phyloP scores from a whole-genome alignment of 2,113 vertebrate genomes.

The Tauraco erythrolophus region DNA sequence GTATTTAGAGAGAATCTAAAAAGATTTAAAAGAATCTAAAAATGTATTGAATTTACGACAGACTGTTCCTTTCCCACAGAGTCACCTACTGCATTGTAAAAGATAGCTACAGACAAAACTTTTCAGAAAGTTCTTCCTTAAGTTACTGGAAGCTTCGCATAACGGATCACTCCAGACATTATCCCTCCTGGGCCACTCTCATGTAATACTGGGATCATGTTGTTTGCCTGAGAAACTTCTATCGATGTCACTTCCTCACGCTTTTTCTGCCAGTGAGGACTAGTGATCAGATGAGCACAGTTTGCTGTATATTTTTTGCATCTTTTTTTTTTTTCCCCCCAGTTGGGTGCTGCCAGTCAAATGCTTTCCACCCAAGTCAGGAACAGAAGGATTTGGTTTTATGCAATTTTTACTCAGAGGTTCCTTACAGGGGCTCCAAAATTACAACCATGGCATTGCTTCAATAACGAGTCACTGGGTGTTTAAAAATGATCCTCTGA shows the following conservation, averaged over 20 bases:
- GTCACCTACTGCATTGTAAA: neutral
- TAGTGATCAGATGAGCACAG: neutral
- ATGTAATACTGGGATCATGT: neutral
- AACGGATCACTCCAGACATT: neutral
- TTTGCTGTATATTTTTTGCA: neutral
- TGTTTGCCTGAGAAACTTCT: neutral
- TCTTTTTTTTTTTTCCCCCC: neutral
- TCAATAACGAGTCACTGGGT: neutral
- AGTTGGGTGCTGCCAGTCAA: neutral
- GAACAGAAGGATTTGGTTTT: conserved; percentile 14
- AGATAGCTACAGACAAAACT: neutral
- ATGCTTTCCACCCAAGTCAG: neutral
- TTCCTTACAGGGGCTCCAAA: neutral
- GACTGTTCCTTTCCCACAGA: rapidly evolving
- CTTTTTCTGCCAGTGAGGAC: neutral
- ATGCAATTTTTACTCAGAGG: neutral
- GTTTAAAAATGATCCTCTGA: neutral
- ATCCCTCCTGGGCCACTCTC: neutral
- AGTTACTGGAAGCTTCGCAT: neutral
- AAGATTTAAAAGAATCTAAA: no score
- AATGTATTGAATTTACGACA: neutral
- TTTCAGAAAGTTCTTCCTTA: neutral
- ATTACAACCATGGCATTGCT: neutral
- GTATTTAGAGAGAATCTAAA: no score
- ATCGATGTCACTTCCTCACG: neutral